phyloP scores from a whole-genome alignment of 53 echinoderm and acorn worm species.

The Stichopus horrens region DNA sequence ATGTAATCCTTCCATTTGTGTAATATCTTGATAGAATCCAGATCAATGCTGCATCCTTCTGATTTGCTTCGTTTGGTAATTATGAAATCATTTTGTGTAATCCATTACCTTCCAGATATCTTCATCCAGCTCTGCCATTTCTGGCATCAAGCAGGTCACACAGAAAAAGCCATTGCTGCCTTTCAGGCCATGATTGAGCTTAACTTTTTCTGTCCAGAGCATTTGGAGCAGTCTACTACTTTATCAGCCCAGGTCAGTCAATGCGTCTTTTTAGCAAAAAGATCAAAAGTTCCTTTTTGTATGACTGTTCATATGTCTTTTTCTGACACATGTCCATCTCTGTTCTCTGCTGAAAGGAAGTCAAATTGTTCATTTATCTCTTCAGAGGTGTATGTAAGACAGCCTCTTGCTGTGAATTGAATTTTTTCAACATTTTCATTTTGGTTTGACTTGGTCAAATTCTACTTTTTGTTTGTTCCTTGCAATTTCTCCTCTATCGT shows the following conservation, averaged over 20 bases:
- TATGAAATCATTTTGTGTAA: not conserved
- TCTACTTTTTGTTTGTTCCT: too few relatives aligned
- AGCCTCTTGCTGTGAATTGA: too few relatives aligned
- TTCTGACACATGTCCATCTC: not conserved
- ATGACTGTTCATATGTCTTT: not conserved
- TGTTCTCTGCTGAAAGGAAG: not conserved
- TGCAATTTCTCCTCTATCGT: not conserved
- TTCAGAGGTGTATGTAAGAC: too few relatives aligned
- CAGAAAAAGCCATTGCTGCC: slow-evolving; percentile 90
- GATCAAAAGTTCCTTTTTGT: not conserved
- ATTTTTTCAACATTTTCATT: too few relatives aligned
- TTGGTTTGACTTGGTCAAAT: too few relatives aligned
- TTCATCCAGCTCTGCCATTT: slow-evolving; percentile 79
- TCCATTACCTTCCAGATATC: slow-evolving; percentile 57
- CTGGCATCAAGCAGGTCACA: slow-evolving; percentile 87
- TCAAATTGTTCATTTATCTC: not conserved
- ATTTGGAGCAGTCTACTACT: slow-evolving; percentile 69
- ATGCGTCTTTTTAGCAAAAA: not conserved
- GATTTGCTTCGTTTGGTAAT: too few relatives aligned
- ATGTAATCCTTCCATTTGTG: too few relatives aligned
- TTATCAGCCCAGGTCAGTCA: slow-evolving; percentile 74
- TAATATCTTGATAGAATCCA: too few relatives aligned
- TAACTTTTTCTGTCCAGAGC: slow-evolving; percentile 81
- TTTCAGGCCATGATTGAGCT: slow-evolving; percentile 94
- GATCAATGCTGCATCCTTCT: too few relatives aligned